Conservation (phyloP, 2,113 vertebrate species). For the Edolisoma coerulescens region DNA sequence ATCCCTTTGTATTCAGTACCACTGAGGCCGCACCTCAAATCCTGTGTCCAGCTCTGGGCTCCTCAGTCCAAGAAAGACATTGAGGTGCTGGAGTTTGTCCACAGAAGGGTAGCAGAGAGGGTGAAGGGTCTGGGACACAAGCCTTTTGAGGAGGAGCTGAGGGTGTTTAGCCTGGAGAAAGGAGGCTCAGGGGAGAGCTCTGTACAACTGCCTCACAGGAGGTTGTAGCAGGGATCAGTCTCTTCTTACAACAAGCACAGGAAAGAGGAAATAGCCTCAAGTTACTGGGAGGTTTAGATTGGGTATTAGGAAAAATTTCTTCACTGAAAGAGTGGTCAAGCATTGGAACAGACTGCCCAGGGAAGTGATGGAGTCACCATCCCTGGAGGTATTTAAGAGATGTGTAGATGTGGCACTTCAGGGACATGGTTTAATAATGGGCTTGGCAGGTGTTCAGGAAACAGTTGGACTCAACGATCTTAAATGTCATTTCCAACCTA, state of each 20-base stretch:
- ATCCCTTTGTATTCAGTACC: fast-evolving
- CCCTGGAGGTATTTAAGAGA: neutral
- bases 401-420: neutral
- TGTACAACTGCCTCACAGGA: neutral
- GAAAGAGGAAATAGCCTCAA: neutral
- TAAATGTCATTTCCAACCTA: neutral
- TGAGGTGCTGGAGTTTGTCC: neutral
- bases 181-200: neutral
- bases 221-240: neutral
- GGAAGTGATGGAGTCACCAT: neutral
- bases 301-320: neutral
- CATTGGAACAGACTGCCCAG: neutral
- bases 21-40: fast-evolving
- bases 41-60: neutral
- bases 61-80: neutral
- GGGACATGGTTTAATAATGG: neutral
- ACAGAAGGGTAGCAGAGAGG: neutral
- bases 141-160: neutral
- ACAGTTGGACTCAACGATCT: neutral
- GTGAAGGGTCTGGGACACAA: neutral
- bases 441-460: neutral
- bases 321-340: neutral
- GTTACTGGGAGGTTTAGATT: neutral
- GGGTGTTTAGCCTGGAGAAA: neutral
- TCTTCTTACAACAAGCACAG: neutral